Base-by-base conservation (phyloP, 2,888 invertebrate genomes). In the Lissocephala sabroskyi region DNA sequence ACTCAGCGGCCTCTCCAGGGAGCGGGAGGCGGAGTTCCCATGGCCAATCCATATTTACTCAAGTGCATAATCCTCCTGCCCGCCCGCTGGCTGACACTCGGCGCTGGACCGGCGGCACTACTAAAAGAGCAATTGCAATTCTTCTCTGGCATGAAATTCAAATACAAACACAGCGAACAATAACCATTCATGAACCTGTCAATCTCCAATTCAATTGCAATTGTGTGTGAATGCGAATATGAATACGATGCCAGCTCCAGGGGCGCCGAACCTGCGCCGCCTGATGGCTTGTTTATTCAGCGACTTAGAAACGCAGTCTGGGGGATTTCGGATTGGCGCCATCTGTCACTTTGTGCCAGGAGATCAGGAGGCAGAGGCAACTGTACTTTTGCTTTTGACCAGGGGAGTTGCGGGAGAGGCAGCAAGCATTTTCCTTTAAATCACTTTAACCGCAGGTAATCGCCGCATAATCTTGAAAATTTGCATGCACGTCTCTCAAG, bases 381-480 rank as follows among this genome's bases (percentile, higher is more conserved):
- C 23, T 23, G 23, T 23, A 23, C 23, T 23, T 23, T 23, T 23
- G 4, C 3, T 23, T 5, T 5, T 23, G 4, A 23, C 4, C 3
- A 23, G 7, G 23, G 23, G 23, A 23, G 3, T 23, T 23, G 3
- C 7, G 3, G 3, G 23, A 23, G 23, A 23, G 23, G 4, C 7
- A 23, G 7, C 23, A 23, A 23, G 7, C 16, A 17, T 35, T 35
- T 14, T 30, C 37, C 51, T 54, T 41, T 51, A 55, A 63, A 71
- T 62, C 57, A 75, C 59, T 60, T 76, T 75, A 79, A 75, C 74
- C 65, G 70, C 77, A 65, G 64, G 73, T 80, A 80, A 80, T 80
- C 80, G 74, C 63, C 65, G 70, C 67, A 65, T 80, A 79, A 80
- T 80, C 79, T 80, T 68, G 49, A 53, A 80, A 79, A 80, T 80